phyloP scores from a whole-genome alignment of 2,888 invertebrate genomes.

The Bembecia ichneumoniformis region DNA sequence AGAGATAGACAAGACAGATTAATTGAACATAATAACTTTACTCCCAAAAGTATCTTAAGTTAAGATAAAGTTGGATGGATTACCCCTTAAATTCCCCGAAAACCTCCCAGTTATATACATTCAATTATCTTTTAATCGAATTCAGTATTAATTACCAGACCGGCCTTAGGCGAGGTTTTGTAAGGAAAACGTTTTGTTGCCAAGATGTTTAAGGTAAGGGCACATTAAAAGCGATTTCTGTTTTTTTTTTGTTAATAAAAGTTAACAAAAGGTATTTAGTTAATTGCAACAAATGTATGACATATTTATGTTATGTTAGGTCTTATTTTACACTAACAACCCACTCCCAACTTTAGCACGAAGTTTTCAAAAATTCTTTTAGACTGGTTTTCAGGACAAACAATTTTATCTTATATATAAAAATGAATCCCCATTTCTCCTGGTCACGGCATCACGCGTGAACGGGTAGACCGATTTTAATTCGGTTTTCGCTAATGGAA shows the following conservation, averaged over 20 bases:
- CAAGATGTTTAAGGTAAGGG: slow-evolving; percentile 6
- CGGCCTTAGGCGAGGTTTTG: slow-evolving; percentile 3
- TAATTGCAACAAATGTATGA: too few species aligned
- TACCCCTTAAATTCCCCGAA: background rate
- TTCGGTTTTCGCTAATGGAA: too few species aligned
- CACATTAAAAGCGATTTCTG: slow-evolving; percentile 7
- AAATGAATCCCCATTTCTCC: too few species aligned
- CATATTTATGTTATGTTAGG: too few species aligned
- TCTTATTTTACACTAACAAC: too few species aligned
- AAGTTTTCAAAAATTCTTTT: too few species aligned
- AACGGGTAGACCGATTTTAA: too few species aligned
- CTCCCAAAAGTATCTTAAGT: background rate
- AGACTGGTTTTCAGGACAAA: too few species aligned
- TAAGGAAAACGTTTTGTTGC: slow-evolving; percentile 8
- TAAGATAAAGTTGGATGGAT: background rate
- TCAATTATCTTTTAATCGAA: slow-evolving; percentile 15
- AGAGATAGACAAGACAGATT: background rate
- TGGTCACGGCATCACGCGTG: too few species aligned
- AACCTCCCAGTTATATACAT: slow-evolving; percentile 4
- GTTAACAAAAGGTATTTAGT: too few species aligned
- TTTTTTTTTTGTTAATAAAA: slow-evolving; percentile 12
- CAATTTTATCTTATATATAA: too few species aligned
- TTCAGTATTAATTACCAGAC: slow-evolving; percentile 12
- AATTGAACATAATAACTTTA: background rate
- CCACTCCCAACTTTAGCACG: too few species aligned